Evolutionary conservation across 2,888 invertebrate genomes (phyloP).

Genomic region (Synanthedon andrenaeformis): DNA sequence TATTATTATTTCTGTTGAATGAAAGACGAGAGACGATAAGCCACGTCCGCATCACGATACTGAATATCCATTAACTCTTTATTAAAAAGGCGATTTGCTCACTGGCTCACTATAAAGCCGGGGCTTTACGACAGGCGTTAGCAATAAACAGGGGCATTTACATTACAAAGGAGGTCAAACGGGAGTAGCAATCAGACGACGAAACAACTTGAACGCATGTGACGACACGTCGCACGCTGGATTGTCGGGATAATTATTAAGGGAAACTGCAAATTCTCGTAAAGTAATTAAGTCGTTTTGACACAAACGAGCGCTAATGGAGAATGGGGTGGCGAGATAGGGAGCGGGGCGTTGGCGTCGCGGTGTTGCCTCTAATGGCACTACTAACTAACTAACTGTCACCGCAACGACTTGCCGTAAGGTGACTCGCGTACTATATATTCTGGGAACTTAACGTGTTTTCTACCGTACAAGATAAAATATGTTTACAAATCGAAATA

Average conservation of each 20-base stretch:
- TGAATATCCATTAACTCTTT: slow-evolving; percentile 35
- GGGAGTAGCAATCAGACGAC: slow-evolving; percentile 22
- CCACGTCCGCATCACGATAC: slow-evolving; percentile 16
- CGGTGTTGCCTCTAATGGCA: slow-evolving; percentile 47
- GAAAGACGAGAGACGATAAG: neutral
- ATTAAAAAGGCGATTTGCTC: slow-evolving; percentile 23
- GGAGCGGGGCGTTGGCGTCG: slow-evolving; percentile 30
- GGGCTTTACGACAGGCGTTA: slow-evolving; percentile 33
- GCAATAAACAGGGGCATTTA: slow-evolving; percentile 29
- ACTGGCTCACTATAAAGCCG: slow-evolving; percentile 32
- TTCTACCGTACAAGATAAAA: too few relatives aligned
- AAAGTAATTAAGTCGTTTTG: slow-evolving; percentile 57
- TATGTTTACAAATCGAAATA: too few relatives aligned
- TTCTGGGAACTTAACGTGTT: too few relatives aligned
- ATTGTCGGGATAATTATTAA: slow-evolving; percentile 27
- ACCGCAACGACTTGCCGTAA: slow-evolving; percentile 41
- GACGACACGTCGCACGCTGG: slow-evolving; percentile 11
- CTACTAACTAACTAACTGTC: slow-evolving; percentile 57
- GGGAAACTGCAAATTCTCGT: slow-evolving; percentile 37
- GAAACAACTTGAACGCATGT: slow-evolving; percentile 25
- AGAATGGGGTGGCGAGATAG: slow-evolving; percentile 35
- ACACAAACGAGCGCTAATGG: slow-evolving; percentile 51
- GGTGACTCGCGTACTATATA: slow-evolving; percentile 17
- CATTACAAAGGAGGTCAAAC: slow-evolving; percentile 17
- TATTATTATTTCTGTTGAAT: neutral